A percentile compares a stretch with the other conserved stretches of the same genome.
These are phyloP conservation scores for Chiridota heheva DNA, from an alignment of 35 echinoderm and acorn worm genomes.

Conservation along the genomic window DNA sequence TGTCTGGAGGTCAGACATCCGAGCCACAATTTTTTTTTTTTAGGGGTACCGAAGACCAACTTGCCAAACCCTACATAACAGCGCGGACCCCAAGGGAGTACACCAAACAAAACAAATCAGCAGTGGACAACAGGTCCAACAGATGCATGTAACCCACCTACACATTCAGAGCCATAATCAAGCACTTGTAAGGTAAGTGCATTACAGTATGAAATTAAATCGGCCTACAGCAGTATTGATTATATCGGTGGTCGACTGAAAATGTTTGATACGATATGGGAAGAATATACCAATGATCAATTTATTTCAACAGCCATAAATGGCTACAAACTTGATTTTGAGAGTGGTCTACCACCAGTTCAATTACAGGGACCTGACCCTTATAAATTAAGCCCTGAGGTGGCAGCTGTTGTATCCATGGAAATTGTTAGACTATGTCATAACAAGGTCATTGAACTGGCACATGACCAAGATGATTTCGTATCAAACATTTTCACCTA, in stretches of 20 bases:
- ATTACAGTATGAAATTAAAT: neutral
- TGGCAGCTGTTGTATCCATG: neutral
- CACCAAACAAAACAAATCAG: too few species aligned
- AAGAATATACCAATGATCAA: neutral
- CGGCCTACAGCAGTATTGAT: neutral
- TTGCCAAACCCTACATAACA: too few species aligned
- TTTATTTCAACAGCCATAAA: neutral
- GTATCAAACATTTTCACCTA: conserved; percentile 26
- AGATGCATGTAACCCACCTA: too few species aligned
- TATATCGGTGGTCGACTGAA: neutral
- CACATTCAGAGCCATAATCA: too few species aligned
- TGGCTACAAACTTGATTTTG: conserved; percentile 35
- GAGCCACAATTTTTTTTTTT: too few species aligned
- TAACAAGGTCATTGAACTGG: neutral
- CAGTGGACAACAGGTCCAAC: too few species aligned
- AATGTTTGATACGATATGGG: neutral
- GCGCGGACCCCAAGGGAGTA: too few species aligned
- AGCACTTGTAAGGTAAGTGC: neutral
- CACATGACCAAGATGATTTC: neutral
- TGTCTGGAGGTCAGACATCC: too few species aligned
- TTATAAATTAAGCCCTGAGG: neutral
- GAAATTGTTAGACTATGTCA: too few species aligned
- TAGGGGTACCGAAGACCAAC: too few species aligned
- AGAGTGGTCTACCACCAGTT: neutral
- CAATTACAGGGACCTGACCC: neutral